Conservation (phyloP, 2,797 vertebrate species). For the Thamnophis elegans region DNA sequence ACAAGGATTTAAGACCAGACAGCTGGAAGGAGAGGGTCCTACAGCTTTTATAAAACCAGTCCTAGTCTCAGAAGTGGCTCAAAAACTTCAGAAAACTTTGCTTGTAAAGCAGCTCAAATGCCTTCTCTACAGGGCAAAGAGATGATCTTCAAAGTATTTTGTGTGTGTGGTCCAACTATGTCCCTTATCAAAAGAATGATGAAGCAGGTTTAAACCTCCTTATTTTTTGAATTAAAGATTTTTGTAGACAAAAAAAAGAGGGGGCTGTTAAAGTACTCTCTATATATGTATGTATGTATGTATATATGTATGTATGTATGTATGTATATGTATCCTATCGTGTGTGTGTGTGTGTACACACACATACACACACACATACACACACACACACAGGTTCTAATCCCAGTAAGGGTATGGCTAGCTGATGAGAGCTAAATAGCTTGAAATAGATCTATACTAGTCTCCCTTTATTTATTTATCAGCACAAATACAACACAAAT, state of each 20-base stretch:
- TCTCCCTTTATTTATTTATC: too few species aligned
- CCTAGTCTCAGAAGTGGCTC: not conserved
- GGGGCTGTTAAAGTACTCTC: not conserved
- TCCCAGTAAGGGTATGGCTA: too few species aligned
- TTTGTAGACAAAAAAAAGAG: not conserved
- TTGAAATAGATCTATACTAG: too few species aligned
- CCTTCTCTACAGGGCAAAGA: not conserved
- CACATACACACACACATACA: too few species aligned
- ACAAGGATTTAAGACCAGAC: not conserved
- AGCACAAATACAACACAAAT: too few species aligned
- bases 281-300: too few species aligned
- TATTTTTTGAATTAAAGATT: not conserved
- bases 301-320: too few species aligned
- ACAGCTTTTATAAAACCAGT: not conserved
- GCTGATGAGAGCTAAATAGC: too few species aligned
- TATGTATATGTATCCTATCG: too few species aligned
- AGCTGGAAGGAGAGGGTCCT: not conserved
- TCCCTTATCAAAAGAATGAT: not conserved
- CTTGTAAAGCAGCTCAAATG: not conserved
- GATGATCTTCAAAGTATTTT: not conserved
- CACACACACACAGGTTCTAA: too few species aligned
- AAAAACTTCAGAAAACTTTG: not conserved
- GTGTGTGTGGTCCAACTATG: not conserved
- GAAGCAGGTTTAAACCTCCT: not conserved
- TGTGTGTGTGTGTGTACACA: too few species aligned